These are phyloP conservation scores for Phymorhynchus buccinoides DNA, from an alignment of 1,140 invertebrate species.

Conservation along the genomic window DNA sequence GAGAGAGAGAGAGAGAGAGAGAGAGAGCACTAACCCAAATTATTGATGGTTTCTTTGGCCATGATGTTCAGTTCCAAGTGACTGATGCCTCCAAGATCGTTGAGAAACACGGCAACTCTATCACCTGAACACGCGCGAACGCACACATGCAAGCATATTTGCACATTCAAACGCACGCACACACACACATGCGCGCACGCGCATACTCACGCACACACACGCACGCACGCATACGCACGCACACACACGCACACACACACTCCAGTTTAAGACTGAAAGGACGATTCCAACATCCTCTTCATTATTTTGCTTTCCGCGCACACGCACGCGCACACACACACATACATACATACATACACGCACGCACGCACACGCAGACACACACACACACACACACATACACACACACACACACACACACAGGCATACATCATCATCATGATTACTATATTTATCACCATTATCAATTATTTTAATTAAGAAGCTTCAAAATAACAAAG, in stretches of 20 bases:
- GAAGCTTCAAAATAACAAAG: too few relatives aligned
- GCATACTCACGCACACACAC: too few relatives aligned
- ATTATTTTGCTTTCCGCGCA: too few relatives aligned
- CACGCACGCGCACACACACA: too few relatives aligned
- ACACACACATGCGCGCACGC: too few relatives aligned
- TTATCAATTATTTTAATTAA: neutral
- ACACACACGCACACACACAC: too few relatives aligned
- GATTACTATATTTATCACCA: neutral
- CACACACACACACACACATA: slow-evolving; percentile 3
- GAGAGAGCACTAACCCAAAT: slow-evolving; percentile 60
- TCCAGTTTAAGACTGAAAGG: neutral
- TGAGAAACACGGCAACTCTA: slow-evolving; percentile 81
- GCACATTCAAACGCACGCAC: too few relatives aligned
- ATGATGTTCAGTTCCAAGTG: slow-evolving; percentile 86
- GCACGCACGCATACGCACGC: too few relatives aligned
- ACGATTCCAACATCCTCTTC: too few relatives aligned
- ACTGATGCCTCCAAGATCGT: slow-evolving; percentile 85
- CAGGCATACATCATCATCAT: neutral
- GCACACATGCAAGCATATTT: neutral
- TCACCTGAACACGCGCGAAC: slow-evolving; percentile 67
- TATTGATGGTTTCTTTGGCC: slow-evolving; percentile 79
- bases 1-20: too few relatives aligned
- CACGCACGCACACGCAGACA: too few relatives aligned
- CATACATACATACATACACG: too few relatives aligned
- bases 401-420: neutral